phyloP scores from a whole-genome alignment of 2,113 vertebrate species.

The Brachyhypopomus occidentalis region DNA sequence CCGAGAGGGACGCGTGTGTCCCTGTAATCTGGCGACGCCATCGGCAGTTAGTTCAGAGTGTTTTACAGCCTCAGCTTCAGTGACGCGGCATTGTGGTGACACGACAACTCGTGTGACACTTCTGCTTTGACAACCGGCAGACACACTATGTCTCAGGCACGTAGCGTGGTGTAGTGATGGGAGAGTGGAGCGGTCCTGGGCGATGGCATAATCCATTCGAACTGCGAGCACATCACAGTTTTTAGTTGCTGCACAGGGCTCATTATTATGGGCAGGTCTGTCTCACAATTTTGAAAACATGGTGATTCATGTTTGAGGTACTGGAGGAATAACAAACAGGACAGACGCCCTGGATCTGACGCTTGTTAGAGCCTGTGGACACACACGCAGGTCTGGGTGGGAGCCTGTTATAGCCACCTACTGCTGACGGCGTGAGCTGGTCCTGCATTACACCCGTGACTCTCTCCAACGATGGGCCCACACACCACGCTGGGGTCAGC shows the following conservation, averaged over 20 bases:
- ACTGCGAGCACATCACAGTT: not conserved
- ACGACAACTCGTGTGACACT: not conserved
- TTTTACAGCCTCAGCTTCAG: slow-evolving; percentile 14
- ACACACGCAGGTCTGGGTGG: not conserved
- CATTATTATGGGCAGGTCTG: slow-evolving; percentile 9
- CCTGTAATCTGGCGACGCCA: slow-evolving; percentile 17
- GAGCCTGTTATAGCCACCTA: not conserved
- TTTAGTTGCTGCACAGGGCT: slow-evolving; percentile 6
- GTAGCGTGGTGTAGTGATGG: slow-evolving; percentile 2
- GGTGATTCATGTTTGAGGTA: slow-evolving; percentile 13
- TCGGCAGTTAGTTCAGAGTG: slow-evolving; percentile 28
- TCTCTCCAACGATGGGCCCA: too few species aligned
- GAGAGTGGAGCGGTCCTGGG: slow-evolving; percentile 3
- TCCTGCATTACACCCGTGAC: not conserved
- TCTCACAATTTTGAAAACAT: not conserved
- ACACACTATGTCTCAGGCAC: slow-evolving; percentile 13
- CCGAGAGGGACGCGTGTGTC: slow-evolving; percentile 26
- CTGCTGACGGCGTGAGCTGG: not conserved
- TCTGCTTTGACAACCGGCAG: slow-evolving; percentile 34
- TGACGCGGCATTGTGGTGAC: not conserved
- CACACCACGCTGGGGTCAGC: too few species aligned
- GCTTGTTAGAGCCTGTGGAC: not conserved
- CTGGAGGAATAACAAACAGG: not conserved
- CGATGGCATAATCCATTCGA: slow-evolving; percentile 23
- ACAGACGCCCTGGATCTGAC: not conserved